phyloP scores from a whole-genome alignment of 1,140 invertebrate species.

The Steinernema feltiae region DNA sequence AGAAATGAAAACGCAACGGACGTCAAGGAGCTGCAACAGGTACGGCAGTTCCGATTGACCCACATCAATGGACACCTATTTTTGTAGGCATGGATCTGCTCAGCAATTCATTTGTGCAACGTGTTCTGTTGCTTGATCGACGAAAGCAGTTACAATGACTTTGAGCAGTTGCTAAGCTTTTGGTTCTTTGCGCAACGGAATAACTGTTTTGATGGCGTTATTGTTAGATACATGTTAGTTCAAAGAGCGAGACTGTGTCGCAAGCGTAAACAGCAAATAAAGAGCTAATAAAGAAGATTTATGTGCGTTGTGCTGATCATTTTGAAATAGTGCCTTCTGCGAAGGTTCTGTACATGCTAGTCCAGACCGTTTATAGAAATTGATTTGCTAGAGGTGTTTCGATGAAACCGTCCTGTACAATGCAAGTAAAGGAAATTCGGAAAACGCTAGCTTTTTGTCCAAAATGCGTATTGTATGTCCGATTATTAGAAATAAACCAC shows the following conservation, averaged over 20 bases:
- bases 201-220: background rate
- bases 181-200: background rate
- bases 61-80: background rate
- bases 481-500: too few relatives aligned
- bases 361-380: too few relatives aligned
- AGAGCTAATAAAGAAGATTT: background rate
- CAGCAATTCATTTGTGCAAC: background rate
- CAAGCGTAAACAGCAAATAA: background rate
- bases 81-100: background rate
- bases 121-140: background rate
- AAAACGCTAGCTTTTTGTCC: too few relatives aligned
- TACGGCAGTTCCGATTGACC: background rate
- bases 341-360: too few relatives aligned
- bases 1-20: background rate
- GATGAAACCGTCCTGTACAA: too few relatives aligned
- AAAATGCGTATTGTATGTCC: too few relatives aligned
- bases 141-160: background rate
- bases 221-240: background rate
- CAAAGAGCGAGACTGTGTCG: background rate
- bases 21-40: too few relatives aligned
- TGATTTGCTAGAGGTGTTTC: too few relatives aligned
- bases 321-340: too few relatives aligned
- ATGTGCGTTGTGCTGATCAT: background rate
- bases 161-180: background rate
- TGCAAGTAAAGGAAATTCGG: too few relatives aligned